Evolutionary conservation across 1,140 invertebrate species (phyloP).

Genomic region (Diploscapter pachys): DNA sequence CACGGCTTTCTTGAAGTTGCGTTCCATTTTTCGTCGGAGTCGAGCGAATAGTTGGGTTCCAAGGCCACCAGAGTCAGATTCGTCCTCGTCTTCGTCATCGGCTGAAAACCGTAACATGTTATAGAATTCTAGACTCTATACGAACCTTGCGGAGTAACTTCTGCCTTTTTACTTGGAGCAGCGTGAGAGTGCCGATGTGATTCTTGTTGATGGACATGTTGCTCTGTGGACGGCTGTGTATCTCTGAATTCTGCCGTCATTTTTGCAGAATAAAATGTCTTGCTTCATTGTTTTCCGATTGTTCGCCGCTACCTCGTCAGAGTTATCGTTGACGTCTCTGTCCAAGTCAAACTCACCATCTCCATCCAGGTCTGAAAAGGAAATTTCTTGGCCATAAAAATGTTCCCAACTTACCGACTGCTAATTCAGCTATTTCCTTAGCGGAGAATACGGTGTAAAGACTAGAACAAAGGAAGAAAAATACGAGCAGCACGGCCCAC

Average conservation of each 20-base stretch:
- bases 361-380: conserved; percentile 20
- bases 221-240: no score
- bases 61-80: conserved; percentile 4
- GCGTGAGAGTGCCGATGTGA: no score
- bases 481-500: conserved; percentile 32
- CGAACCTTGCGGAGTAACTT: no score
- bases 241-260: no score
- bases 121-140: background rate
- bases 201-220: no score
- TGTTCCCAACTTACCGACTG: conserved; percentile 16
- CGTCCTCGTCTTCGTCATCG: conserved; percentile 29
- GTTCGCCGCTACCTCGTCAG: background rate
- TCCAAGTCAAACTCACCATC: conserved; percentile 22
- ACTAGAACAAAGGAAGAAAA: conserved; percentile 27
- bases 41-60: conserved; percentile 25
- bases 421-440: conserved; percentile 24
- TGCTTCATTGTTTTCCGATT: conserved; percentile 12
- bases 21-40: conserved; percentile 30
- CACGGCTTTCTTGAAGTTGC: conserved; percentile 24
- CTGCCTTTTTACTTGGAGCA: no score
- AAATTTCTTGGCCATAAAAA: background rate
- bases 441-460: conserved; percentile 33
- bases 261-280: background rate
- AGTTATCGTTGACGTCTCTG: conserved; percentile 11
- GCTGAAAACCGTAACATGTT: conserved; percentile 1